Evolutionary conservation across 2,888 invertebrate genomes (phyloP).

Genomic region (Agriotes lineatus): DNA sequence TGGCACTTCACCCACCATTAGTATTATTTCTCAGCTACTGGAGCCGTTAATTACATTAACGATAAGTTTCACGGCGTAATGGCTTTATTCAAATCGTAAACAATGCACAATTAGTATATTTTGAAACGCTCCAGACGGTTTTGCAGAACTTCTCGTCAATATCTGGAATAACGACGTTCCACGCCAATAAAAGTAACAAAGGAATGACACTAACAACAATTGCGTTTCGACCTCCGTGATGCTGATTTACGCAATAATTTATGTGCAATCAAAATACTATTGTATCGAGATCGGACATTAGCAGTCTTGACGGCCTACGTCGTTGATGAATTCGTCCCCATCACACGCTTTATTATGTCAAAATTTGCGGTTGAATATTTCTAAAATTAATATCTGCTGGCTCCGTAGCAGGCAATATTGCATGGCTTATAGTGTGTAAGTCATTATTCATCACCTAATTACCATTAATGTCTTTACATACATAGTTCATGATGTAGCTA

Average conservation of each 20-base stretch:
- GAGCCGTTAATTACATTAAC: too few relatives aligned
- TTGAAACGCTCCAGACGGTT: too few relatives aligned
- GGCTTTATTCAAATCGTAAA: too few relatives aligned
- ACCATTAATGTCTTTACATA: conserved; percentile 55
- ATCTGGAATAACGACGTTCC: background rate
- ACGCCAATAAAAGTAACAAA: background rate
- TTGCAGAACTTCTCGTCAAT: too few relatives aligned
- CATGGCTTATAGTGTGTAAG: conserved; percentile 45
- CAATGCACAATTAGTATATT: too few relatives aligned
- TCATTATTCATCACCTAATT: conserved; percentile 56
- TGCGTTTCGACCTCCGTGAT: background rate
- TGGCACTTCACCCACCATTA: too few relatives aligned
- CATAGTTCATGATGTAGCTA: conserved; percentile 49
- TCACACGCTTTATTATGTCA: conserved; percentile 21
- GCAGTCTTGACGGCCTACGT: background rate
- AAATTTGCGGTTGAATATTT: conserved; percentile 39
- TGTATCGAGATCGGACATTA: too few relatives aligned
- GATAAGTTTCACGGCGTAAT: too few relatives aligned
- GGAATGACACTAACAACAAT: background rate
- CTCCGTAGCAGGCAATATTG: conserved; percentile 39
- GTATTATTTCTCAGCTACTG: too few relatives aligned
- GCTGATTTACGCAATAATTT: background rate
- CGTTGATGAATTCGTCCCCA: conserved; percentile 21
- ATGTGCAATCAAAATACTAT: background rate
- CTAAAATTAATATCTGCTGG: conserved; percentile 48